phyloP scores from a whole-genome alignment of 2,797 vertebrate species.

The Emys orbicularis region DNA sequence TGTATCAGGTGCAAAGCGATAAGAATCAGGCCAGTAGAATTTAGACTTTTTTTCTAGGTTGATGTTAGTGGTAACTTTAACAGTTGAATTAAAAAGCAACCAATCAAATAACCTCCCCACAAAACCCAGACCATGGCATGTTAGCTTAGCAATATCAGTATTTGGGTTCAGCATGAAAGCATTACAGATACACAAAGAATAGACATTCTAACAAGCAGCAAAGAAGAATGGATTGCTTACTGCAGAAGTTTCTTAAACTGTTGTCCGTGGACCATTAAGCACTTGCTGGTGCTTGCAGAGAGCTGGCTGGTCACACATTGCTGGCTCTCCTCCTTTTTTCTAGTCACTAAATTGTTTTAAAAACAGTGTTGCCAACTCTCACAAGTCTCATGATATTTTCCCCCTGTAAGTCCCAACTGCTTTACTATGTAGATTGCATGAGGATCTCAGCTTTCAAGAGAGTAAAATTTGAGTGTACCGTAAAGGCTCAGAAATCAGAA shows the following conservation, averaged over 20 bases:
- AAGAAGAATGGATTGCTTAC: background rate
- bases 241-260: background rate
- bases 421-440: background rate
- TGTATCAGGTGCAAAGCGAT: background rate
- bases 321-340: background rate
- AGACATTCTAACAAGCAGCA: background rate
- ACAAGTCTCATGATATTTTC: background rate
- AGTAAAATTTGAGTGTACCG: background rate
- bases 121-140: background rate
- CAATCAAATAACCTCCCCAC: background rate
- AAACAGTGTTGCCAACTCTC: background rate
- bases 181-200: background rate
- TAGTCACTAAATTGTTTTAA: background rate
- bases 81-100: background rate
- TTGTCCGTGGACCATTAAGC: background rate
- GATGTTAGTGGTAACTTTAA: background rate
- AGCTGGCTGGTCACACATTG: background rate
- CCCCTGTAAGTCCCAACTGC: background rate
- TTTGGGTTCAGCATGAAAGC: background rate
- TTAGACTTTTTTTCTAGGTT: background rate
- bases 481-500: background rate
- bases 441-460: background rate
- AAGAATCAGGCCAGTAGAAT: background rate
- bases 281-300: background rate
- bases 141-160: background rate